Base-by-base conservation (phyloP, 1,140 invertebrate species). In the Bathynomus jamesi region DNA sequence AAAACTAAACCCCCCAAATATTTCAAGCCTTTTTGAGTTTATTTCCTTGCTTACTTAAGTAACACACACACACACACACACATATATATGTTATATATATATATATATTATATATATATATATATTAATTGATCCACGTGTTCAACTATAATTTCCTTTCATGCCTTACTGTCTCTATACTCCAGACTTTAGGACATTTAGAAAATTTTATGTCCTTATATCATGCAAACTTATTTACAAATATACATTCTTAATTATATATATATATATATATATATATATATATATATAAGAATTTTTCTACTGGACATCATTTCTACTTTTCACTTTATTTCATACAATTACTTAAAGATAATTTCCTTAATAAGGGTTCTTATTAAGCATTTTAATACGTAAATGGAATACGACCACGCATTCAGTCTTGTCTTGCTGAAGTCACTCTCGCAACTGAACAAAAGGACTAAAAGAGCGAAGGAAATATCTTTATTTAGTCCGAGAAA, bases 191-290 rank as follows among this genome's bases (percentile, higher is more conserved):
- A n/a, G n/a, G n/a, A n/a, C n/a, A n/a, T n/a, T n/a, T n/a, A n/a
- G n/a, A n/a, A n/a, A n/a, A n/a, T n/a, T n/a, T 17, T 53, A 53
- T 53, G 21, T 53, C 13, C 21, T 17, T 53, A 53, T 53, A 53
- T 53, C 2, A 53, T 53, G 21, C 21, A 53, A 17, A 53, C 21
- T 17, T 53, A 53, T 53, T 17, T 53, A 53, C 21, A 53, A 17
- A 53, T 53, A 53, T 53, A 53, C 21, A 53, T 53, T 17, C 21
- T 17, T 53, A 53, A 17, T 17, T 53, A 53, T 53, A 53, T 3
- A 53, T 53, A 53, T 53, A 53, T 53, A 53, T 53, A 53, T 53
- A 53, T 53, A 53, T 53, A 53, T 53, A 53, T 53, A 53, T 53
- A 53, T 53, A 53, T 53, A 53, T 53, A 53, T 53, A 53, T 53